A percentile compares a stretch with the other conserved stretches of the same genome.
These are phyloP conservation scores for Saguinus oedipus DNA, from an alignment of 2,797 vertebrate genomes.

Conservation along the genomic window DNA sequence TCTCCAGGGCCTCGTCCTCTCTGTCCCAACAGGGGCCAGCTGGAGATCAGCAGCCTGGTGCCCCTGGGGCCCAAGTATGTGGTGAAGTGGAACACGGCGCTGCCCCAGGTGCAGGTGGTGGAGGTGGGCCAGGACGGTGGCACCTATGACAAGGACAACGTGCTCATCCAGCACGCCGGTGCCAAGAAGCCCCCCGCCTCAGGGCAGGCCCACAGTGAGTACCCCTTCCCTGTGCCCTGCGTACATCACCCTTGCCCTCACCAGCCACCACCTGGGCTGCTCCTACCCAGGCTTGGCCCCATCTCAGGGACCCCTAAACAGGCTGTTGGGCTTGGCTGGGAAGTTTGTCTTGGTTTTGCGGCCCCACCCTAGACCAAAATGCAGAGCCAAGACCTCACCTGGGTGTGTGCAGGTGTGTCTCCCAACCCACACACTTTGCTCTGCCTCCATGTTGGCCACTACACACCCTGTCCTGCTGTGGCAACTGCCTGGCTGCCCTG, in stretches of 20 bases:
- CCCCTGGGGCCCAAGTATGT: conserved; percentile 95
- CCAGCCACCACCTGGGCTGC: background rate
- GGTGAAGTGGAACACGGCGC: conserved; percentile 94
- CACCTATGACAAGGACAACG: conserved; percentile 86
- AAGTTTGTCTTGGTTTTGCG: background rate
- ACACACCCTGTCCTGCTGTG: fast-evolving
- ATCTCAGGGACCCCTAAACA: background rate
- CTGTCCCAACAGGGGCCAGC: conserved; percentile 87
- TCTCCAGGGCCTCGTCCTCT: background rate
- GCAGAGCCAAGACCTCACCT: fast-evolving
- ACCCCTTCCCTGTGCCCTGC: fast-evolving
- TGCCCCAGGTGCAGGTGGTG: conserved; percentile 95
- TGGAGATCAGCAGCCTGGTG: conserved; percentile 94
- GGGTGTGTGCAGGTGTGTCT: fast-evolving
- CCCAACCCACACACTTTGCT: fast-evolving
- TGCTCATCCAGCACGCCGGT: conserved; percentile 83
- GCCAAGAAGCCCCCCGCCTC: conserved; percentile 82
- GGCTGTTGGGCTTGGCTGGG: background rate
- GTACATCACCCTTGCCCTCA: background rate
- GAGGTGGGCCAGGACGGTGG: conserved; percentile 93
- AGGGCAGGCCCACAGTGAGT: conserved; percentile 84
- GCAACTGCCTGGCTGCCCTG: background rate
- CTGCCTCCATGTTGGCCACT: fast-evolving
- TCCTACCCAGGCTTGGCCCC: background rate
- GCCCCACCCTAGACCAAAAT: fast-evolving